Conservation (phyloP, 2,797 vertebrate genomes). For the Rhincodon typus region DNA sequence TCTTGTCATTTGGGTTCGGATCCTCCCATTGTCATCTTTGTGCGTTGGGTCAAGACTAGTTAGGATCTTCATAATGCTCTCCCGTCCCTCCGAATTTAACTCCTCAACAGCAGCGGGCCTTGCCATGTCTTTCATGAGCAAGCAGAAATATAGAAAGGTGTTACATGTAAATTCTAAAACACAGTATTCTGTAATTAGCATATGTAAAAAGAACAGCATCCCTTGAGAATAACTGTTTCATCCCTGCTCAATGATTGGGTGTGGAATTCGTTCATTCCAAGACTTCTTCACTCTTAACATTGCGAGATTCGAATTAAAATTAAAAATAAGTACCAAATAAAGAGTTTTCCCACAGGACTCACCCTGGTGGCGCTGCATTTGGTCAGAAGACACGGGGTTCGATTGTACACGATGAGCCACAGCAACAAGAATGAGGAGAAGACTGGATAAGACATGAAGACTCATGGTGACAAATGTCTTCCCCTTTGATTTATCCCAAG, state of each 20-base stretch:
- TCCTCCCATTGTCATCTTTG: conserved; percentile 30
- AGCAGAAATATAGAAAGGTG: background rate
- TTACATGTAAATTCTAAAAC: background rate
- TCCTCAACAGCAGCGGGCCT: conserved; percentile 33
- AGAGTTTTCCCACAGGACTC: background rate
- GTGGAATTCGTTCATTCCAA: background rate
- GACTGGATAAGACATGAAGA: background rate
- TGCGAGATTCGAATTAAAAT: background rate
- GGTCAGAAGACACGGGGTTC: conserved; percentile 26
- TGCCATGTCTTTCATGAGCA: background rate
- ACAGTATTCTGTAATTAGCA: background rate
- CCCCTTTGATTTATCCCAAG: background rate
- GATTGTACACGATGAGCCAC: conserved; percentile 34
- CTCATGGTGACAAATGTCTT: conserved; percentile 37
- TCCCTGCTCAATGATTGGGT: background rate
- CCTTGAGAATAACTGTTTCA: background rate
- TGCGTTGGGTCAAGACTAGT: conserved; percentile 42
- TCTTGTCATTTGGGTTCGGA: conserved; percentile 34
- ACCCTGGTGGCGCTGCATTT: conserved; percentile 40
- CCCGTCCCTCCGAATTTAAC: conserved; percentile 36
- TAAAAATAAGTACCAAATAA: background rate
- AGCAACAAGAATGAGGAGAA: conserved; percentile 35
- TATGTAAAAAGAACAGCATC: background rate
- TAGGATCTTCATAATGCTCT: conserved; percentile 43
- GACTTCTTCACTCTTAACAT: background rate